phyloP scores from a whole-genome alignment of 2,113 vertebrate genomes.

The Myiopsitta monachus region DNA sequence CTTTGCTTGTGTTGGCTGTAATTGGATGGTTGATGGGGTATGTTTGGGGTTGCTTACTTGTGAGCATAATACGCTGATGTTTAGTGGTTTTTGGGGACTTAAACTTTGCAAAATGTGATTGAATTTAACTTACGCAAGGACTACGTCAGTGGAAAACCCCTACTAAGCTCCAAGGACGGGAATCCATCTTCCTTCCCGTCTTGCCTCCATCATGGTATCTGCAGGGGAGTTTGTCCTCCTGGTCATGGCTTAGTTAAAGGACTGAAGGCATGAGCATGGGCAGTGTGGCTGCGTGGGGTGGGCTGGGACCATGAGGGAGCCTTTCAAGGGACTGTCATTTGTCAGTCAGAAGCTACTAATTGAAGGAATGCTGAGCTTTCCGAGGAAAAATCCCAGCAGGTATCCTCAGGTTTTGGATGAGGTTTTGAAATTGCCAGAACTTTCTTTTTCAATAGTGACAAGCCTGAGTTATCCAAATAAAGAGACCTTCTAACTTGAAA shows the following conservation, averaged over 20 bases:
- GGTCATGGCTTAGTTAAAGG: neutral
- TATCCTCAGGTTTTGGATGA: neutral
- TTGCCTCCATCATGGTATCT: accelerated
- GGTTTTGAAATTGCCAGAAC: neutral
- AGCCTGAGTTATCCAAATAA: neutral
- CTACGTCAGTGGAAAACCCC: neutral
- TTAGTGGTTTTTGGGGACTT: neutral
- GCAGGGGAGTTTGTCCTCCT: neutral
- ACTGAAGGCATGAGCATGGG: accelerated
- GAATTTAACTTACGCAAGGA: neutral
- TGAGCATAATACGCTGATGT: accelerated
- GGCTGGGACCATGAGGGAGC: neutral
- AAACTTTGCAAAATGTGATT: neutral
- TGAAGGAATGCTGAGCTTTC: neutral
- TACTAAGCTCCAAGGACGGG: accelerated
- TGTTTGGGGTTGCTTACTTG: neutral
- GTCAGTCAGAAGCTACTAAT: neutral
- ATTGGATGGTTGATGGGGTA: neutral
- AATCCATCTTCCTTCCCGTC: neutral
- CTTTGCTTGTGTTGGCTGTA: accelerated
- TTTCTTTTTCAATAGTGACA: neutral
- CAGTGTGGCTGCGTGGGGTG: accelerated
- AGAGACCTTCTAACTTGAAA: neutral
- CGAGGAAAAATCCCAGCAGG: neutral
- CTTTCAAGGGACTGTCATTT: neutral